phyloP scores from a whole-genome alignment of 2,113 vertebrate genomes.

The human region GRCh38 chrX:134249501-134250000 shows the following conservation, averaged over 20 bases:
- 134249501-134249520: not conserved
- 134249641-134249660: not conserved
- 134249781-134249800: slow-evolving; percentile 20
- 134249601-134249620: not conserved
- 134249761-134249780: not conserved
- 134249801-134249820: not conserved
- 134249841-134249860: slow-evolving; percentile 32
- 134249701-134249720: not conserved
- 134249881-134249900: slow-evolving; percentile 38
- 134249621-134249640: slow-evolving; percentile 11
- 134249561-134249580: not conserved
- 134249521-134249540: not conserved
- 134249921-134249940: not conserved
- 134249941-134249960: not conserved
- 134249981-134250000: slow-evolving; percentile 60
- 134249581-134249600: slow-evolving; percentile 39
- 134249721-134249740: not conserved
- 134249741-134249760: slow-evolving; percentile 46
- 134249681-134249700: not conserved
- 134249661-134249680: slow-evolving; percentile 7
- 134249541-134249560: not conserved
- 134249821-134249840: slow-evolving; percentile 59
- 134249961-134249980: not conserved
- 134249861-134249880: slow-evolving; percentile 32
- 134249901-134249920: not conserved